These are phyloP conservation scores for Tubiluchus corallicola DNA, from an alignment of 2,888 invertebrate species.

Conservation along the genomic window DNA sequence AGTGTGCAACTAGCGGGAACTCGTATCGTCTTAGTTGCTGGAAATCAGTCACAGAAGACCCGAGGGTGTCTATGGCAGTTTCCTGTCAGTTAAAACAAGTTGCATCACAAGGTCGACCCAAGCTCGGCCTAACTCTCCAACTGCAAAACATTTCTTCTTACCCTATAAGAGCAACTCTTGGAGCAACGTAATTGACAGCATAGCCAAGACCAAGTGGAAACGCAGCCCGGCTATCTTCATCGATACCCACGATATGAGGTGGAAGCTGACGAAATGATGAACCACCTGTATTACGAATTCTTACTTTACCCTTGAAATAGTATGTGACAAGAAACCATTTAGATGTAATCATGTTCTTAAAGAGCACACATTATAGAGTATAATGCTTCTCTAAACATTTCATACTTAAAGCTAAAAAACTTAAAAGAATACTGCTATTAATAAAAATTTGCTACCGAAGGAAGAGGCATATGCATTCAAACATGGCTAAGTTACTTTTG, in stretches of 20 bases:
- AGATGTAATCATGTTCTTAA: slow-evolving; percentile 11
- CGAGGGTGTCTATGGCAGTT: too few relatives aligned
- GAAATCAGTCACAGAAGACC: too few relatives aligned
- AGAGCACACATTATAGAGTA: background rate
- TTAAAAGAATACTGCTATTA: background rate
- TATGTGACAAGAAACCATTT: slow-evolving; percentile 10
- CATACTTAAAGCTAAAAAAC: background rate
- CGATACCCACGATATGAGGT: slow-evolving; percentile 44
- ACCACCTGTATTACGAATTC: slow-evolving; percentile 15
- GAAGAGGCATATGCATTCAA: too few relatives aligned
- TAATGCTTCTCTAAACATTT: background rate
- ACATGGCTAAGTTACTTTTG: too few relatives aligned
- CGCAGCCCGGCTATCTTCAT: slow-evolving; percentile 47
- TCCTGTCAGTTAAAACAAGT: too few relatives aligned
- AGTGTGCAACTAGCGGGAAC: too few relatives aligned
- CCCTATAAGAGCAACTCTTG: slow-evolving; percentile 70
- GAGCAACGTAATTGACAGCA: slow-evolving; percentile 60
- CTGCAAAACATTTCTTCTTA: too few relatives aligned
- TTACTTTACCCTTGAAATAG: too few relatives aligned
- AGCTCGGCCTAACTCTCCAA: too few relatives aligned
- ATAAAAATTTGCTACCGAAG: too few relatives aligned
- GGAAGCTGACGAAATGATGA: slow-evolving; percentile 39
- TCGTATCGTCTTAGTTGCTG: too few relatives aligned
- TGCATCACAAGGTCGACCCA: too few relatives aligned
- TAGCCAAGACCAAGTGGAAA: slow-evolving; percentile 87